phyloP scores from a whole-genome alignment of 1,140 invertebrate genomes.

The Gerris buenoi region DNA sequence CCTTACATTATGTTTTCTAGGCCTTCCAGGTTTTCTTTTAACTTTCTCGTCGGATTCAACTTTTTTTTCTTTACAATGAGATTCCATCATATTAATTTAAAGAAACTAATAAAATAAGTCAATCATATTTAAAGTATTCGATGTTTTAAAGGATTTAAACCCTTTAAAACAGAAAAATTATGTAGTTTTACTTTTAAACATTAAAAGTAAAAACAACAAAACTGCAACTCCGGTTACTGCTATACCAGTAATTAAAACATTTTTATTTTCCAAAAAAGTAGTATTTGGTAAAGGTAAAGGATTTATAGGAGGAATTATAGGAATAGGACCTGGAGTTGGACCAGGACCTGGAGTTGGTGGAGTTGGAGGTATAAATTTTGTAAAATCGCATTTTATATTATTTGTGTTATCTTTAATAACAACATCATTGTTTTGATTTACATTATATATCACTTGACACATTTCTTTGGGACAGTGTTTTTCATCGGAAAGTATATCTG shows the following conservation, averaged over 20 bases:
- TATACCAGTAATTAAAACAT: not conserved
- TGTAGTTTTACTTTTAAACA: not conserved
- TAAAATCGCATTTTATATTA: not conserved
- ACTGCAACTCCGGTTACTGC: not conserved
- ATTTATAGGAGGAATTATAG: not conserved
- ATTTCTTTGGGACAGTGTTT: not conserved
- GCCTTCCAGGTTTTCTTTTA: not conserved
- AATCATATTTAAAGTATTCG: not conserved
- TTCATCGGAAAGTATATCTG: not conserved
- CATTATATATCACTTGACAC: not conserved
- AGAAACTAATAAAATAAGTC: not conserved
- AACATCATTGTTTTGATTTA: not conserved
- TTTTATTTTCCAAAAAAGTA: not conserved
- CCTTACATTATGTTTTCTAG: not conserved
- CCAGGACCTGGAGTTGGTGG: not conserved
- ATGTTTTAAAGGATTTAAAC: not conserved
- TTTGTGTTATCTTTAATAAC: not conserved
- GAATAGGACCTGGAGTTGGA: not conserved
- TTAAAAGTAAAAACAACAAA: not conserved
- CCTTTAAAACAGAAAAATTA: not conserved
- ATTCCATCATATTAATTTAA: not conserved
- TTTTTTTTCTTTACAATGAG: not conserved
- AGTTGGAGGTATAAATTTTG: not conserved
- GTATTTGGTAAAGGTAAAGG: not conserved
- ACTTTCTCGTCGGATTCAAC: not conserved